phyloP scores from a whole-genome alignment of 2,113 vertebrate species.

The Coregonus clupeaformis region DNA sequence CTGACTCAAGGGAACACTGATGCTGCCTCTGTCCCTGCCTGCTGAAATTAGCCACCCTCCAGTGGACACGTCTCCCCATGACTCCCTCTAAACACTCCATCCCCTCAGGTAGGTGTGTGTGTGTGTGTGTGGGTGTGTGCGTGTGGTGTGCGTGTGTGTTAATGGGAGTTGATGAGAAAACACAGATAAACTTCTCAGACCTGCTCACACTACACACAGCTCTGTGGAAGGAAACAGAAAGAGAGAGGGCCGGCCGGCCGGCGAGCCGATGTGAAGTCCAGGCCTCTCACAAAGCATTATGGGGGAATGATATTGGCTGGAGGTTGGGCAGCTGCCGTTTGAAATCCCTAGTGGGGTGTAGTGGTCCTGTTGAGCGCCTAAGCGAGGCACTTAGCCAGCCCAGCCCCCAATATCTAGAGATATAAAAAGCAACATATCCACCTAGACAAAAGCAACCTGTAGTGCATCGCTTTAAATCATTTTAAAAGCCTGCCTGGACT shows the following conservation, averaged over 20 bases:
- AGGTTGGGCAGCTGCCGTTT: slow-evolving; percentile 25
- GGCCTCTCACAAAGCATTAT: not conserved
- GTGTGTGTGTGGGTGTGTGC: slow-evolving; percentile 7
- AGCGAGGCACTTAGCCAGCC: slow-evolving; percentile 29
- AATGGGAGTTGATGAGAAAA: not conserved
- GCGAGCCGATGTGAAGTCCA: not conserved
- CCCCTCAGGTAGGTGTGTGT: not conserved
- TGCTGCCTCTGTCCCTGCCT: slow-evolving; percentile 17
- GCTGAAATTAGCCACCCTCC: slow-evolving; percentile 25
- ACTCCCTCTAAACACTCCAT: not conserved
- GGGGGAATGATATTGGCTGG: slow-evolving; percentile 6
- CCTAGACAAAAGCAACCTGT: slow-evolving; percentile 31
- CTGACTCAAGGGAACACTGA: slow-evolving; percentile 28
- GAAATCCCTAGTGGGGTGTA: slow-evolving; percentile 29
- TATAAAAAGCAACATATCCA: slow-evolving; percentile 29
- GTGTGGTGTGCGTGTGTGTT: not conserved
- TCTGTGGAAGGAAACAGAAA: not conserved
- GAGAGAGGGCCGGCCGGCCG: not conserved
- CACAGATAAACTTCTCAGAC: not conserved
- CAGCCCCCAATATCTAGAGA: slow-evolving; percentile 16
- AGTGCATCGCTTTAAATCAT: slow-evolving; percentile 20
- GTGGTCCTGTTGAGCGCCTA: slow-evolving; percentile 22
- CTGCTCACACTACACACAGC: not conserved
- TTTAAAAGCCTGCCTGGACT: slow-evolving; percentile 11
- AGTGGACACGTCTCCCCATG: slow-evolving; percentile 13